These are phyloP conservation scores for Lerema accius DNA, from an alignment of 1,140 invertebrate species.

Conservation along the genomic window DNA sequence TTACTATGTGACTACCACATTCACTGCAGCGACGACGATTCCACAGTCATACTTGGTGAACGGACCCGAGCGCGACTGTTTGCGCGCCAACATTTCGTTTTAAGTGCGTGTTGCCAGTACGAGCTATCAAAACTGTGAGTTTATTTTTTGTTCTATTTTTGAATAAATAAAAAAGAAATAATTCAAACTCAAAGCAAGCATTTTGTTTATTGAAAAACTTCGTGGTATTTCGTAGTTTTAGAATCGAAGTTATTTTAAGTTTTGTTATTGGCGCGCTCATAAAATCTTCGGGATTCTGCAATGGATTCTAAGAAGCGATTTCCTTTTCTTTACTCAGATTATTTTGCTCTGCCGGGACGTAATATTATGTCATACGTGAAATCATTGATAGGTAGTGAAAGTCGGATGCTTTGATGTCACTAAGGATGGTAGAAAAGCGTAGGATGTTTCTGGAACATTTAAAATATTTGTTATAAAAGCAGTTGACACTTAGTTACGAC, in stretches of 20 bases:
- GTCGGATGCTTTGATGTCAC: slow-evolving; percentile 40
- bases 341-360: slow-evolving; percentile 6
- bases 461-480: no score
- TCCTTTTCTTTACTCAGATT: no score
- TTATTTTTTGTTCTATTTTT: slow-evolving; percentile 39
- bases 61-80: slow-evolving; percentile 52
- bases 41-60: slow-evolving; percentile 63
- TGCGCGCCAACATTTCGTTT: slow-evolving; percentile 46
- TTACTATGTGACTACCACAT: slow-evolving; percentile 67
- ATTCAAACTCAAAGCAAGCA: background rate
- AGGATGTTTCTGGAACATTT: slow-evolving; percentile 8
- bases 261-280: no score
- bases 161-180: background rate
- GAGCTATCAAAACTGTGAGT: slow-evolving; percentile 55
- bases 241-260: background rate
- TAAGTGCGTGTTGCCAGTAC: slow-evolving; percentile 62
- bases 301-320: no score
- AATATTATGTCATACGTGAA: slow-evolving; percentile 54
- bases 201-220: no score
- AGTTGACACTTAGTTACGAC: no score
- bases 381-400: slow-evolving; percentile 55
- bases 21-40: slow-evolving; percentile 68
- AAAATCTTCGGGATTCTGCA: no score
- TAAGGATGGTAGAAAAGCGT: slow-evolving; percentile 34
- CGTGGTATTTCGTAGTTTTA: slow-evolving; percentile 12